Evolutionary conservation across 2,113 vertebrate genomes (phyloP), one percentile per base, ranked within the genome.

Genomic region (Chlorodrepanis virens): DNA sequence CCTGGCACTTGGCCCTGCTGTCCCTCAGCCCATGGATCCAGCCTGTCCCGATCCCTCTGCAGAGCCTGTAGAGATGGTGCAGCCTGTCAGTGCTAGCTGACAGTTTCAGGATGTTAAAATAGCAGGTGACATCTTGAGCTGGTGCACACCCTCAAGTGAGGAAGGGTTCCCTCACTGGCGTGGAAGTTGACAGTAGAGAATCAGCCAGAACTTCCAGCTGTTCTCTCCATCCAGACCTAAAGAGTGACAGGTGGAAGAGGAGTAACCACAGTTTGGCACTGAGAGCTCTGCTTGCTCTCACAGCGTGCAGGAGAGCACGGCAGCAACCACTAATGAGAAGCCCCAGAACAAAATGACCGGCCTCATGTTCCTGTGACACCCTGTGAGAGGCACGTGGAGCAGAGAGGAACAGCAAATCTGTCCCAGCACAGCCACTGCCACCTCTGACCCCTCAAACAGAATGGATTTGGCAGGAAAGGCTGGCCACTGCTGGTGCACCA

Each of bases 381-480:
- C 39, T 24, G 31, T 4, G 11, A 59, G 50, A 5, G 27, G 25
- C 42, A 74, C 12, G 12, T 0, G 1, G 67, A 29, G 33, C 42
- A 37, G 39, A 56, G 21, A n/a, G 56, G 75, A 52, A 6, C 54
- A 64, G 72, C 50, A 86, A 65, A 81, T n/a, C 31, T 39, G 23
- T 42, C 68, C 80, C 72, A 57, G 13, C 53, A 56, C 68, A 71
- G 56, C 72, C 64, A 5, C 3, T 35, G 68, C 16, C 49, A 59
- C 76, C 68, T 83, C 6, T 80, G 57, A 76, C 50, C 88, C 65
- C 56, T 53, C 49, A 39, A 40, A 85, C 64, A 54, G 37, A 31
- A 42, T 37, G 74, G 65, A 76, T 91, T 87, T 93, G 96, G 94
- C 86, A 86, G 83, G 23, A 78, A 60, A 87, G 47, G 44, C 72